Conservation (phyloP, 1,140 invertebrate genomes). For the Bombus waltoni region DNA sequence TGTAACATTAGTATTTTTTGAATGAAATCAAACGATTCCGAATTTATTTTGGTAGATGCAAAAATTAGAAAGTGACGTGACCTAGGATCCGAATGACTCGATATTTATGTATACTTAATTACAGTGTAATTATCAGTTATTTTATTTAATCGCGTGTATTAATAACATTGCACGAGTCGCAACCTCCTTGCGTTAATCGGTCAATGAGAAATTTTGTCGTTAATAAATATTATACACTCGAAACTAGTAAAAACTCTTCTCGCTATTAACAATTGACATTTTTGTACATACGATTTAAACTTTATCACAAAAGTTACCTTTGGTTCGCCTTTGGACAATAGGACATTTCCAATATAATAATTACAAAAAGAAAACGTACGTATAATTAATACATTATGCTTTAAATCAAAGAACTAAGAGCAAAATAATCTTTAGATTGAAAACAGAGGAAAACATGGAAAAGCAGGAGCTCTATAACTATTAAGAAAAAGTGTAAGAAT, state of each 20-base stretch:
- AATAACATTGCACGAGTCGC: neutral
- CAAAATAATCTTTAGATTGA: neutral
- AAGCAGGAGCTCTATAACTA: neutral
- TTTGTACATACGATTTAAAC: slow-evolving; percentile 33
- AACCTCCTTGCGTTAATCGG: neutral
- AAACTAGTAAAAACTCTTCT: neutral
- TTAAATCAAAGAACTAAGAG: neutral
- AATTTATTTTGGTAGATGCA: neutral
- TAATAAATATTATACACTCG: neutral
- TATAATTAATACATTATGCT: neutral
- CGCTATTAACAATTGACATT: slow-evolving; percentile 36
- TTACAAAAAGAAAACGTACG: neutral
- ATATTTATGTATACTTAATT: neutral
- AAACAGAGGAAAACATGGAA: neutral
- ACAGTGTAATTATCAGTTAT: neutral
- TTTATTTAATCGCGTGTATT: neutral
- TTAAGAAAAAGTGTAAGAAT: neutral
- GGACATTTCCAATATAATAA: neutral
- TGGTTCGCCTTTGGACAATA: slow-evolving; percentile 59
- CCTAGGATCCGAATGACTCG: neutral
- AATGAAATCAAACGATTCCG: neutral
- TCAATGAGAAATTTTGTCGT: neutral
- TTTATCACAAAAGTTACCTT: slow-evolving; percentile 52
- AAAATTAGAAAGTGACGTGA: neutral
- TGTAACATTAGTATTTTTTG: too few species aligned